Percentiles rank a stretch among this genome's conserved stretches.
Evolutionary conservation across 2,113 vertebrate genomes (phyloP).

Genomic region (Kryptolebias marmoratus): DNA sequence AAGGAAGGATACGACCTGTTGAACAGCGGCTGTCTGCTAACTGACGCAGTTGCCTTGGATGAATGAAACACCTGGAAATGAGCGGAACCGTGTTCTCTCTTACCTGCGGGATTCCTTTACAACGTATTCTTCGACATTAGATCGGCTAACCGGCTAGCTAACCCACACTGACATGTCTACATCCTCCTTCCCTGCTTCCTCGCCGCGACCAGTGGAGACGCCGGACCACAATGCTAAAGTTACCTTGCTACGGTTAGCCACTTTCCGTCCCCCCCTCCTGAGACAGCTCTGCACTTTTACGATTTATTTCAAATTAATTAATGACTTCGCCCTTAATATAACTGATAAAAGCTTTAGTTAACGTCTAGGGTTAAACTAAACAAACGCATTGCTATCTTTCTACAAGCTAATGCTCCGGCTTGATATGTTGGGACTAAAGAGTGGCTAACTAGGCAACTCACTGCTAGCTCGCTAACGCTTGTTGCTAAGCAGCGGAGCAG

Average conservation of each 20-base stretch:
- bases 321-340: neutral
- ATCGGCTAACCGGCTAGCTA: conserved; percentile 23
- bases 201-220: conserved; percentile 26
- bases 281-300: conserved; percentile 15
- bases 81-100: neutral
- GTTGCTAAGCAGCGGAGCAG: conserved; percentile 71
- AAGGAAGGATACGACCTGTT: conserved; percentile 50
- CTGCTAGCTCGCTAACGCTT: conserved; percentile 57
- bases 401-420: conserved; percentile 6
- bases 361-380: neutral
- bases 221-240: conserved; percentile 47
- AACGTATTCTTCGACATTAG: conserved; percentile 41
- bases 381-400: neutral
- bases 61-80: neutral
- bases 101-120: conserved; percentile 48
- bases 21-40: conserved; percentile 23
- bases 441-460: conserved; percentile 32
- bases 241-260: conserved; percentile 60
- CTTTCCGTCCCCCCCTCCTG: conserved; percentile 7
- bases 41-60: neutral
- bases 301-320: neutral
- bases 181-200: conserved; percentile 19
- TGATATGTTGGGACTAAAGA: conserved; percentile 25
- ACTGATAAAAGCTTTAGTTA: neutral
- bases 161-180: conserved; percentile 45